Conservation (phyloP, 2,888 invertebrate species). For the Andrena hattorfiana region DNA sequence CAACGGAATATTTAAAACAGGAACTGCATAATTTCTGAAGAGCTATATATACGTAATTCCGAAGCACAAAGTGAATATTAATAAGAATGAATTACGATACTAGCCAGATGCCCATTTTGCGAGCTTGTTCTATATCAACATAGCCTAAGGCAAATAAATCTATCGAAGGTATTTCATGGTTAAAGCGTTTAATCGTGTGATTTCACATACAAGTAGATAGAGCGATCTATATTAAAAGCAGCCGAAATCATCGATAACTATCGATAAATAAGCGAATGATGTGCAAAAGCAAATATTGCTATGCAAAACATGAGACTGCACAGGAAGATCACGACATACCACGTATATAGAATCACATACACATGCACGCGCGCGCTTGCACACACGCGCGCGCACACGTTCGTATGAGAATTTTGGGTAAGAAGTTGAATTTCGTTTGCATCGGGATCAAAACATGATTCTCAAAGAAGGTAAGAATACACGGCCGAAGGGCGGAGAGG, state of each 20-base stretch:
- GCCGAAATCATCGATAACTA: not conserved
- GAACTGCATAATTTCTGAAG: not conserved
- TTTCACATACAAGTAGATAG: not conserved
- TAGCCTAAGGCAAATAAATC: not conserved
- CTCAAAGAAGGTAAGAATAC: slow-evolving; percentile 43
- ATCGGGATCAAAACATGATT: slow-evolving; percentile 43
- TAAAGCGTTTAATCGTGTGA: not conserved
- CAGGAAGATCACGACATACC: slow-evolving; percentile 21
- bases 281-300: not conserved
- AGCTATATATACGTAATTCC: not conserved
- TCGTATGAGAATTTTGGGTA: slow-evolving; percentile 23
- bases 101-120: not conserved
- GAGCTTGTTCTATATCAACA: not conserved
- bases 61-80: not conserved
- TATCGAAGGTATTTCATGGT: not conserved
- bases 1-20: not conserved
- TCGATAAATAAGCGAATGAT: slow-evolving; percentile 7
- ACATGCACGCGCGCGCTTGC: not conserved
- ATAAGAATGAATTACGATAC: not conserved
- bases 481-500: slow-evolving; percentile 49
- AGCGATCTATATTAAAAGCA: not conserved
- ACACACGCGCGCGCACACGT: not conserved
- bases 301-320: slow-evolving; percentile 24
- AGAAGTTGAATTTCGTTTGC: slow-evolving; percentile 28
- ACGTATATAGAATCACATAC: not conserved